These are phyloP conservation scores for Nymphicus hollandicus DNA, from an alignment of 2,113 vertebrate species.

Conservation along the genomic window DNA sequence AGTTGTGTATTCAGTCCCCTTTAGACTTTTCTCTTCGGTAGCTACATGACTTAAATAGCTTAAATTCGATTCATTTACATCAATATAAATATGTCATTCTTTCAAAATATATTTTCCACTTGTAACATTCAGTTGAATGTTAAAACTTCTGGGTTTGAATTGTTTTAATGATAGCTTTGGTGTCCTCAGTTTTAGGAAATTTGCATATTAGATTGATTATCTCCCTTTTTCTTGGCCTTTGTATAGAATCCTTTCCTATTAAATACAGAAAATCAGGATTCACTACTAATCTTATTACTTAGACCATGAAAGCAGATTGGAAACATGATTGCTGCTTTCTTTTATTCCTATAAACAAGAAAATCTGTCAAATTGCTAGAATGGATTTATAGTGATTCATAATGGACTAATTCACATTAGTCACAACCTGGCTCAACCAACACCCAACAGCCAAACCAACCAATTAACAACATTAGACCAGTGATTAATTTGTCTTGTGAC, in stretches of 20 bases:
- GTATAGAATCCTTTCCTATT: neutral
- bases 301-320: neutral
- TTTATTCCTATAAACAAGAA: constrained; percentile 6
- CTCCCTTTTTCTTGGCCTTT: neutral
- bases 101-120: neutral
- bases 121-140: neutral
- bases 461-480: neutral
- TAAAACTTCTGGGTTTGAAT: neutral
- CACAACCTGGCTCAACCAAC: neutral
- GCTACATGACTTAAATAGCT: neutral
- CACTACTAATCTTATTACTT: neutral
- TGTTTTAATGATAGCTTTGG: neutral
- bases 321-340: neutral
- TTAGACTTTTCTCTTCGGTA: neutral
- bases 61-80: neutral
- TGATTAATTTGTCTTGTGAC: neutral
- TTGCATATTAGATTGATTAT: neutral
- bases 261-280: neutral
- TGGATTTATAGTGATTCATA: neutral
- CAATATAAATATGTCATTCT: neutral
- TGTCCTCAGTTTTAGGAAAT: neutral
- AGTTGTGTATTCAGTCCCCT: neutral
- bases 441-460: neutral
- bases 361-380: neutral
- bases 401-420: neutral